Evolutionary conservation across 2,888 invertebrate species (phyloP).

Genomic region (Eupeodes latifasciatus): DNA sequence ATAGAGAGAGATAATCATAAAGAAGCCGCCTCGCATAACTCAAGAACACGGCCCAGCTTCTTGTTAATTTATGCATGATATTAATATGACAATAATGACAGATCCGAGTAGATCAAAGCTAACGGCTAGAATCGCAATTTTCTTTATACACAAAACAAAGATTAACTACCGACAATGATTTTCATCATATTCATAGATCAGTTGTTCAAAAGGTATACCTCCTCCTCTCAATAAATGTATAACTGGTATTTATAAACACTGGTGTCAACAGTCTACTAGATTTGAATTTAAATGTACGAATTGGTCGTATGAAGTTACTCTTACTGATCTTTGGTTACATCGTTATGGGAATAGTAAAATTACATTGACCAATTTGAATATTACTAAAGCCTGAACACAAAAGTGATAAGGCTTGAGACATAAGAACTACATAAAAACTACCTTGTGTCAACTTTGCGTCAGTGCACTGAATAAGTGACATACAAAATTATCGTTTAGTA

Average conservation of each 20-base stretch:
- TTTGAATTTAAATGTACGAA: neutral
- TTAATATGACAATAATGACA: slow-evolving; percentile 37
- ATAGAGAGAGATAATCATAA: slow-evolving; percentile 57
- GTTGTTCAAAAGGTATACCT: neutral
- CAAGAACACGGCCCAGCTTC: slow-evolving; percentile 40
- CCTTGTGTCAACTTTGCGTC: no score
- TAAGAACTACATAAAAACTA: no score
- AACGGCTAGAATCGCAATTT: slow-evolving; percentile 27
- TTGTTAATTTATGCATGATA: slow-evolving; percentile 52
- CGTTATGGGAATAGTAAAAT: no score
- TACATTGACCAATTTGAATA: no score
- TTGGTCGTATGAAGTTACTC: neutral
- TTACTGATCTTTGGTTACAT: neutral
- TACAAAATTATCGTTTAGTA: no score
- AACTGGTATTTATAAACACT: neutral
- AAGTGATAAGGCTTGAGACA: no score
- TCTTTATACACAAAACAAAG: neutral
- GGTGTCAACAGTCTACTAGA: neutral
- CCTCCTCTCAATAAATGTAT: neutral
- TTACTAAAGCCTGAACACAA: no score
- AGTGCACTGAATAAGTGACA: no score
- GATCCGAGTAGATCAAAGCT: slow-evolving; percentile 64
- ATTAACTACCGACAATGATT: neutral
- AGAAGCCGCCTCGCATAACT: slow-evolving; percentile 59
- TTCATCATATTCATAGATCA: neutral